Evolutionary conservation across 2,113 vertebrate genomes (phyloP), one percentile per base, ranked within the genome.

Genomic region (Clarias macrocephalus): DNA sequence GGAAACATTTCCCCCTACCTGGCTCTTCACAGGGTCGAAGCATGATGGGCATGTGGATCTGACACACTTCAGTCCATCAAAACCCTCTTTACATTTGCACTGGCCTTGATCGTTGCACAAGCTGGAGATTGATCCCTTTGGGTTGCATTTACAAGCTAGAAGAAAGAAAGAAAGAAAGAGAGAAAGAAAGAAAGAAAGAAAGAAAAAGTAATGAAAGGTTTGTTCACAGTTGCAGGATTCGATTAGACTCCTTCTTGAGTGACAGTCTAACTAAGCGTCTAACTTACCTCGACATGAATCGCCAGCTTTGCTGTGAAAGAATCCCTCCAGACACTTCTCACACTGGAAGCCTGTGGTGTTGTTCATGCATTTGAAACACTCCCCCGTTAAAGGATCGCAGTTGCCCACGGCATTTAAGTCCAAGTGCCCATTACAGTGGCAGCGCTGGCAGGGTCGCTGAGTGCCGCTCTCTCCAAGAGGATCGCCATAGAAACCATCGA

Each of bases 291-390:
- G 91, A 94, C 98, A 99, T 87, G 95, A 94, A 65, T 96, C 7
- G 0, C 85, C 25, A 1, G 91, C 92, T 5, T 91, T 91, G 81
- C 94, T 92, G 90, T 94, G 97, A 0, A 95, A 96, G 92, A 95
- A 98, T 7, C 97, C 96, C 0, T 92, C 93, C 81, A 91, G 89
- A 89, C 98, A 99, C 80, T 72, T 91, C 88, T 97, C 95, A 0
- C 97, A 99, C 92, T 88, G 85, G 88, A 87, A 87, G 2, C 97
- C 98, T 0, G 85, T 92, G 0, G 97, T 99, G 93, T 97, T 95
- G 93, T 97, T 85, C 87, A 94, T 7, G 87, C 98, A 99, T 87
- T 94, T 96, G 89, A 96, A 91, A 90, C 98, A 99, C 85, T 96
- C 89, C 0, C 98, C 98, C 0, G 92, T 97, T 73, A 0, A 80